A percentile compares a stretch with the other conserved stretches of the same genome.
phyloP scores from a whole-genome alignment of 1,140 invertebrate genomes.

The Drosophila kanapiae region DNA sequence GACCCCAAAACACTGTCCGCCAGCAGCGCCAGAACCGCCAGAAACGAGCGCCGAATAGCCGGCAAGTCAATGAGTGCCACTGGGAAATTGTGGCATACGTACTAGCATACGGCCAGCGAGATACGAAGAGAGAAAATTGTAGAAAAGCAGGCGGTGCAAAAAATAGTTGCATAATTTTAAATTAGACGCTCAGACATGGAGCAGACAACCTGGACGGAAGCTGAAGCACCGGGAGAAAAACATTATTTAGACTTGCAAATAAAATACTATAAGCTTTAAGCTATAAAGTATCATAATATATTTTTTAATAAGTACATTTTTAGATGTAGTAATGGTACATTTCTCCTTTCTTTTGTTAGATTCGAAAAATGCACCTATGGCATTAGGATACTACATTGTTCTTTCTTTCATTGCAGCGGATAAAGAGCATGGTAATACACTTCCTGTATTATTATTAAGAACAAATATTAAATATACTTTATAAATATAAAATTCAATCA shows the following conservation, averaged over 20 bases:
- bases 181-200: conserved; percentile 76
- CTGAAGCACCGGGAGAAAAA: conserved; percentile 20
- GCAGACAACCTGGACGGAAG: conserved; percentile 56
- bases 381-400: background rate
- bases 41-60: conserved; percentile 28
- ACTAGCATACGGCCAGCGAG: conserved; percentile 26
- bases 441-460: background rate
- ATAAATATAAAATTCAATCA: background rate
- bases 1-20: conserved; percentile 73
- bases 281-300: too few species aligned
- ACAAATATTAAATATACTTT: background rate
- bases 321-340: too few species aligned
- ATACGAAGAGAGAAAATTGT: conserved; percentile 9
- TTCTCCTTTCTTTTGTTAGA: too few species aligned
- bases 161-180: conserved; percentile 77
- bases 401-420: background rate
- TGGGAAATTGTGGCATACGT: conserved; percentile 56
- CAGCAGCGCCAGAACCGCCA: conserved; percentile 33
- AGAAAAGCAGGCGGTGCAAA: conserved; percentile 20
- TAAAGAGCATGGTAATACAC: background rate
- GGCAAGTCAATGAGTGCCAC: conserved; percentile 72
- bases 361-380: background rate
- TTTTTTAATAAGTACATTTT: too few species aligned
- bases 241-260: background rate
- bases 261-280: background rate